These are phyloP conservation scores for Hippocampus abdominalis DNA, from an alignment of 2,113 vertebrate genomes.

Conservation along the genomic window DNA sequence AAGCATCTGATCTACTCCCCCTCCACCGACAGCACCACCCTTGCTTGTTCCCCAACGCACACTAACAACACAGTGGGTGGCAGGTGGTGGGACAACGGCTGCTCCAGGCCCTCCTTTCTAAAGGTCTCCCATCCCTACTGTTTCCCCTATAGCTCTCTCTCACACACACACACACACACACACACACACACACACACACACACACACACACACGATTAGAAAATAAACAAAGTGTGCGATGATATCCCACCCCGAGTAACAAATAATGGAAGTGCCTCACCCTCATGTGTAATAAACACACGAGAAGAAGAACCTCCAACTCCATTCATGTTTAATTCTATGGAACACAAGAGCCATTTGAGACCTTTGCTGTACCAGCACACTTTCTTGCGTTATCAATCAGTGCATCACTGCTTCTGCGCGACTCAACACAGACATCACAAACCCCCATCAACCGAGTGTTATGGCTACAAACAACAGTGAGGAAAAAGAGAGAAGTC, in stretches of 20 bases:
- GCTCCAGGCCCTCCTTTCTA: constrained; percentile 14
- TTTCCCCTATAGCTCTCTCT: constrained; percentile 16
- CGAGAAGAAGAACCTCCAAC: background rate
- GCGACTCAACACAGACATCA: background rate
- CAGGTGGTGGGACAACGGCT: constrained; percentile 43
- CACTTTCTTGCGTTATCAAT: background rate
- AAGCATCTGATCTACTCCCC: constrained; percentile 30
- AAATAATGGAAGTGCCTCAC: background rate
- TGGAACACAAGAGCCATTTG: background rate
- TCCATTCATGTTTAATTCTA: background rate
- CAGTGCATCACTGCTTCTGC: background rate
- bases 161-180: constrained; percentile 13
- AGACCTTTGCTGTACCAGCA: background rate
- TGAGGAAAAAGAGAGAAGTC: background rate
- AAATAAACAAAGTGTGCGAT: constrained; percentile 12
- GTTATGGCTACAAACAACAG: background rate
- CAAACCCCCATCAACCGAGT: background rate
- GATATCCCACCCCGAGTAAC: constrained; percentile 2
- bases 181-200: constrained; percentile 11
- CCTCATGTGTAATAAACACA: constrained; percentile 1
- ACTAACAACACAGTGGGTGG: constrained; percentile 38
- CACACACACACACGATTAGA: constrained; percentile 10
- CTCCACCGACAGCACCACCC: background rate
- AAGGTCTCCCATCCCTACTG: constrained; percentile 23
- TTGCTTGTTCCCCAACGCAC: constrained; percentile 25